Evolutionary conservation across 2,113 vertebrate genomes (phyloP).

Genomic region (Macaca fascicularis): T2T-MFA8v1.1 NC_088390.1:48811001-48811500

Average conservation of each 20-base stretch:
- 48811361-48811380: neutral
- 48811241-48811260: neutral
- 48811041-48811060: neutral
- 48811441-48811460: neutral
- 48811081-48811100: neutral
- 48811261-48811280: neutral
- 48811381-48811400: accelerated
- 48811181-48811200: neutral
- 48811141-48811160: slow-evolving; percentile 1
- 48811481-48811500: accelerated
- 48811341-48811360: neutral
- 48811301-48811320: accelerated
- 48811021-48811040: neutral
- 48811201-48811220: neutral
- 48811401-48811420: neutral
- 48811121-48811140: neutral
- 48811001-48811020: neutral
- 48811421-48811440: neutral
- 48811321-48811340: neutral
- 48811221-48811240: neutral
- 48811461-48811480: neutral
- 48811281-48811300: neutral
- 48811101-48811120: neutral
- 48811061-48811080: neutral
- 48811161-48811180: neutral